Base-by-base conservation (phyloP, 2,888 invertebrate genomes). In the Tipula lateralis region DNA sequence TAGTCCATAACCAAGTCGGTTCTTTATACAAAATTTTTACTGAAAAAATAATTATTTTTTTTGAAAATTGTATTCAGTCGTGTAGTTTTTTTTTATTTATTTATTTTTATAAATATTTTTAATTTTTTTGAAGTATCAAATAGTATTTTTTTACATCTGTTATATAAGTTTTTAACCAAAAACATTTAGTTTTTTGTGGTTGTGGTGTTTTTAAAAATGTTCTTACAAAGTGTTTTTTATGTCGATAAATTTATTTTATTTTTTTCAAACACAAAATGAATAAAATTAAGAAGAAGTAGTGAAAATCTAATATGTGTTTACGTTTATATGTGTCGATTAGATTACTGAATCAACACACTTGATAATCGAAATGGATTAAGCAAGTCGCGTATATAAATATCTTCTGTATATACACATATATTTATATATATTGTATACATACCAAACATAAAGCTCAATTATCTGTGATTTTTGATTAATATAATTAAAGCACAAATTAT, bases 41-140 rank as follows among this genome's bases (percentile, higher is more conserved):
- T 9, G 9, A 66, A 66, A 66, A 66, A 24, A 66, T 66, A 66
- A 24, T 66, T 66, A n/a, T n/a, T n/a, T n/a, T n/a, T n/a, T n/a
- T n/a, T n/a, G n/a, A n/a, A n/a, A n/a, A n/a, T n/a, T n/a, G n/a
- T 66, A 66, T 66, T 50, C 66, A 66, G 44, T 66, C 66, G 66
- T 66, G 66, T 66, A 66, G 66, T 66, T 19, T 66, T n/a, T 66
- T 66, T 66, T 66, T 7, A 66, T 66, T 66, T 66, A 24, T 66
- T 66, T 24, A 24, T 66, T 66, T 66, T 66, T 19, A 66, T 66
- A 66, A 66, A 66, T 66, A 66, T 66, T 66, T 66, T 24, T 24
- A 66, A 12, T 66, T 66, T 24, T 66, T 24, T 66, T 7, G 9
- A 9, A 24, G 24, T 24, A 66, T 24, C 9, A 66, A 50, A 66